These are phyloP conservation scores for Cabera pusaria DNA, from an alignment of 2,888 invertebrate species.

Conservation along the genomic window DNA sequence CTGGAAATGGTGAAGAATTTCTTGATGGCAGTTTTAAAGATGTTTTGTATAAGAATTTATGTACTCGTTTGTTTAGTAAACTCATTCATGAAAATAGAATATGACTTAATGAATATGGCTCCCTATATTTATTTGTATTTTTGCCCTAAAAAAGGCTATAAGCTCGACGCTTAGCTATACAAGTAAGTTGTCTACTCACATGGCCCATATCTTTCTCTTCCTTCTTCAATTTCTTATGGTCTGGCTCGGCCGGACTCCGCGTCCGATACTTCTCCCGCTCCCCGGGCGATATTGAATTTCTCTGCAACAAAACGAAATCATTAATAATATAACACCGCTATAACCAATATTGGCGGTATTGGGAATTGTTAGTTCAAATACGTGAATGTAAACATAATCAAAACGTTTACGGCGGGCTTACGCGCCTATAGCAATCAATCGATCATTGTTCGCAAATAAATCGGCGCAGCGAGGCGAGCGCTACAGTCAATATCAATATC, in stretches of 20 bases:
- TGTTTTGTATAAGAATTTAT: too few species aligned
- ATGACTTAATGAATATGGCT: too few species aligned
- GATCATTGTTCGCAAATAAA: slow-evolving; percentile 83
- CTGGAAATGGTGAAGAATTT: slow-evolving; percentile 78
- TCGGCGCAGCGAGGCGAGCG: slow-evolving; percentile 77
- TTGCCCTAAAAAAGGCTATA: too few species aligned
- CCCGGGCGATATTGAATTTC: slow-evolving; percentile 93
- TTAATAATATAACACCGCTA: slow-evolving; percentile 38
- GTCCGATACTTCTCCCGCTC: slow-evolving; percentile 93
- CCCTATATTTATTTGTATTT: too few species aligned
- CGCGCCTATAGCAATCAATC: slow-evolving; percentile 77
- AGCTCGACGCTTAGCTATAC: too few species aligned
- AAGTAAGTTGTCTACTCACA: too few species aligned
- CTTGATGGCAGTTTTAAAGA: not conserved
- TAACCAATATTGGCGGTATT: slow-evolving; percentile 46
- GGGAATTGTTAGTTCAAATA: slow-evolving; percentile 64
- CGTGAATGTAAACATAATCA: slow-evolving; percentile 75
- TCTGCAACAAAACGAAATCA: slow-evolving; percentile 79
- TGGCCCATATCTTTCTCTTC: slow-evolving; percentile 93
- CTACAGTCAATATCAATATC: slow-evolving; percentile 82
- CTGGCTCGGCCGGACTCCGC: slow-evolving; percentile 89
- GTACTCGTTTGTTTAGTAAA: too few species aligned
- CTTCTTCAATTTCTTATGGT: slow-evolving; percentile 89
- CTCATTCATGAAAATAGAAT: too few species aligned
- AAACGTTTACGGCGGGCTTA: slow-evolving; percentile 75